phyloP scores from a whole-genome alignment of 2,797 vertebrate species.

The Calcarius lapponicus region DNA sequence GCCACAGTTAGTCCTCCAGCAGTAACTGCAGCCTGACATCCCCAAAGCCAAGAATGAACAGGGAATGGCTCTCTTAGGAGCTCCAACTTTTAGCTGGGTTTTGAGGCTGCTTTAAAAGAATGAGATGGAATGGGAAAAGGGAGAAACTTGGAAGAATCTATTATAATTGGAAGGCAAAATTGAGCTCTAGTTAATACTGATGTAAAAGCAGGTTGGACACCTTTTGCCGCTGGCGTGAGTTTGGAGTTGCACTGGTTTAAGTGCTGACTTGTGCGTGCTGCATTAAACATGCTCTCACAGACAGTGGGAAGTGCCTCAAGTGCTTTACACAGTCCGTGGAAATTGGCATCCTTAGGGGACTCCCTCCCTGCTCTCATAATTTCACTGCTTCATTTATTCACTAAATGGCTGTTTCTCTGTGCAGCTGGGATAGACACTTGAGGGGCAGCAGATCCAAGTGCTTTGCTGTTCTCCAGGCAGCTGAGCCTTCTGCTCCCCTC shows the following conservation, averaged over 20 bases:
- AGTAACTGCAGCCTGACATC: neutral
- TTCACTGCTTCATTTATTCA: neutral
- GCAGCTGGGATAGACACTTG: neutral
- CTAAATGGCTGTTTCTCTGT: neutral
- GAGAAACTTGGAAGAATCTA: neutral
- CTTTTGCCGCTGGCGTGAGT: fast-evolving
- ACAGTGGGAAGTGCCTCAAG: neutral
- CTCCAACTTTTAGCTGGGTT: neutral
- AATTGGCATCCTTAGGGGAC: neutral
- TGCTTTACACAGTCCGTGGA: neutral
- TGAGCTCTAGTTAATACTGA: neutral
- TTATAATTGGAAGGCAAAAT: neutral
- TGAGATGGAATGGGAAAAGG: too few species aligned
- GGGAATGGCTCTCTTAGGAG: neutral
- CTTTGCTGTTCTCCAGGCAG: neutral
- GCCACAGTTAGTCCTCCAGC: neutral
- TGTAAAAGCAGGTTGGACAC: too few species aligned
- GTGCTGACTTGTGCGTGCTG: neutral
- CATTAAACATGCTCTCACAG: neutral
- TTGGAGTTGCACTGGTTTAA: neutral
- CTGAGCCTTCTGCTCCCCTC: neutral
- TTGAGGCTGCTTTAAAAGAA: neutral
- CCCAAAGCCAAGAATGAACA: neutral
- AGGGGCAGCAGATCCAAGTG: neutral
- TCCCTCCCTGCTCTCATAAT: neutral